A percentile compares a stretch with the other conserved stretches of the same genome.
Evolutionary conservation across 2,113 vertebrate species (phyloP).

Genomic region (Brachirus orientalis): DNA sequence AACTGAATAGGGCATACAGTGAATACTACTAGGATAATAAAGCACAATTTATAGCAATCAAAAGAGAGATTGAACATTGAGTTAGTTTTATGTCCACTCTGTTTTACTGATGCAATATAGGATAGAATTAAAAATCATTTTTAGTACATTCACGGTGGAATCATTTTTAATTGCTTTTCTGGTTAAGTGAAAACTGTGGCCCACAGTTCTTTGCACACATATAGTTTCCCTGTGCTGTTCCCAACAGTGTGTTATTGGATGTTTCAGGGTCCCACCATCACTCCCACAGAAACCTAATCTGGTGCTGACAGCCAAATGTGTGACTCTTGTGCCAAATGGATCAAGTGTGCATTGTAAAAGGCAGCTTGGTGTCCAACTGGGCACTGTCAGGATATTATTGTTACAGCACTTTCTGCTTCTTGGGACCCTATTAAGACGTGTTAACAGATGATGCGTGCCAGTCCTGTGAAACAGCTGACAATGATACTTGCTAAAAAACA

Average conservation of each 20-base stretch:
- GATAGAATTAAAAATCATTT: too few species aligned
- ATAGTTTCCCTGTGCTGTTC: constrained; percentile 10
- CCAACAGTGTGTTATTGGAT: constrained; percentile 49
- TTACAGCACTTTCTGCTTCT: constrained; percentile 50
- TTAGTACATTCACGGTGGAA: neutral
- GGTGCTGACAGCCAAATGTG: constrained; percentile 63
- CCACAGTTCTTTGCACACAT: neutral
- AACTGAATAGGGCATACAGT: neutral
- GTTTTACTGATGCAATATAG: too few species aligned
- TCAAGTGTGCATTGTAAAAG: constrained; percentile 63
- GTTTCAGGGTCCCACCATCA: constrained; percentile 31
- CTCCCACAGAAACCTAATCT: constrained; percentile 60
- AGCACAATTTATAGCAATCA: neutral
- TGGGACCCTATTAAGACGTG: constrained; percentile 53
- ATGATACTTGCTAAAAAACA: constrained; percentile 20
- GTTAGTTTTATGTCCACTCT: too few species aligned
- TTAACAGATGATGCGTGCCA: constrained; percentile 61
- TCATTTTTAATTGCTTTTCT: neutral
- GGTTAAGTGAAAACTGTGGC: neutral
- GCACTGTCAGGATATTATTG: constrained; percentile 40
- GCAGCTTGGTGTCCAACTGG: constrained; percentile 50
- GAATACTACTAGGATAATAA: neutral
- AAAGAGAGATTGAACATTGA: too few species aligned
- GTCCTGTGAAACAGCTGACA: constrained; percentile 56
- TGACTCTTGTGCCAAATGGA: constrained; percentile 55